Conservation (phyloP, 2,113 vertebrate genomes). For the Tachuris rubrigastra region DNA sequence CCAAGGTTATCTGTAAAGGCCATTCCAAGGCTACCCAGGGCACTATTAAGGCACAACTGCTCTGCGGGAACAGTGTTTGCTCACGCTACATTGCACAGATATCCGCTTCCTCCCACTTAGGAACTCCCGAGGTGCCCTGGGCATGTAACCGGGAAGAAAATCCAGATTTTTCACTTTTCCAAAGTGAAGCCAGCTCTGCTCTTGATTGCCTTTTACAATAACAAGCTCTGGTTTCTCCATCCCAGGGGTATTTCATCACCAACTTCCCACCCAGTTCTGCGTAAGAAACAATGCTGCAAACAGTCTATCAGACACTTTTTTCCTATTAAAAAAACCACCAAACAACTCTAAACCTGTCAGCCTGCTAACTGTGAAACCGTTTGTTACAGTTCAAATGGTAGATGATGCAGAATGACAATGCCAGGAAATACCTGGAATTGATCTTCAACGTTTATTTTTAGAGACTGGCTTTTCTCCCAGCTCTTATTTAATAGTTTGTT, state of each 20-base stretch:
- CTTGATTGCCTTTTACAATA: neutral
- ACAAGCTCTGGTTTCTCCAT: conserved; percentile 20
- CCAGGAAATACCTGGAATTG: conserved; percentile 56
- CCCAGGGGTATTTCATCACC: conserved; percentile 54
- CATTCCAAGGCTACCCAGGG: neutral
- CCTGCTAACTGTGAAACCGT: neutral
- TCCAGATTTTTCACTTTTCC: neutral
- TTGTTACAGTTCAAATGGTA: neutral
- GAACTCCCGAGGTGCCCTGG: neutral
- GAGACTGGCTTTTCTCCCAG: conserved; percentile 22
- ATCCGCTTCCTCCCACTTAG: neutral
- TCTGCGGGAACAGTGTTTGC: neutral
- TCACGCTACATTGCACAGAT: neutral
- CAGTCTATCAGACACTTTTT: neutral
- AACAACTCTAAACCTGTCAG: neutral
- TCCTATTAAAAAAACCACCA: neutral
- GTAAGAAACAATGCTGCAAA: neutral
- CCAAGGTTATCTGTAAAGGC: neutral
- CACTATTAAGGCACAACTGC: neutral
- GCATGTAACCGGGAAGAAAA: neutral
- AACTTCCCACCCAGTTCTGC: conserved; percentile 32
- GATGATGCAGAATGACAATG: conserved; percentile 45
- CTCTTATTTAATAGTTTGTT: conserved; percentile 32
- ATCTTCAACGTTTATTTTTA: conserved; percentile 27
- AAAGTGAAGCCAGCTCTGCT: fast-evolving